Percentiles rank a stretch among this genome's conserved stretches.
These are phyloP conservation scores for Ateles fusciceps DNA, from an alignment of 2,797 vertebrate species.

Conservation along the genomic window DNA sequence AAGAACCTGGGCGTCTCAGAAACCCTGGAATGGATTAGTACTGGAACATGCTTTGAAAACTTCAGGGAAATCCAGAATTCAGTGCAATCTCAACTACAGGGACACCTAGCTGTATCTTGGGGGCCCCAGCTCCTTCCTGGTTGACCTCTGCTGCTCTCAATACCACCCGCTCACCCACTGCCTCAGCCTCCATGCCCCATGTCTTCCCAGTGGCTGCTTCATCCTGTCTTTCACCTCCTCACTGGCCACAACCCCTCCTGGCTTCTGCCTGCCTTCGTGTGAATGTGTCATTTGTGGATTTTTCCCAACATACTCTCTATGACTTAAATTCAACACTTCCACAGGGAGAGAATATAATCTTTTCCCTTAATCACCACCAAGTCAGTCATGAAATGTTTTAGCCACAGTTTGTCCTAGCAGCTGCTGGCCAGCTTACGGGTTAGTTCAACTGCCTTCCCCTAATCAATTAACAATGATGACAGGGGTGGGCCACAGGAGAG, in stretches of 20 bases:
- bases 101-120: background rate
- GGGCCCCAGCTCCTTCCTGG: too few species aligned
- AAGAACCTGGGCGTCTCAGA: background rate
- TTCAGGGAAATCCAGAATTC: background rate
- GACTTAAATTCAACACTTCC: conserved; percentile 1
- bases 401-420: background rate
- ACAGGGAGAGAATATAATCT: background rate
- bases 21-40: background rate
- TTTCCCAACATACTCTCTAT: background rate
- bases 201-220: background rate
- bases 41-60: background rate
- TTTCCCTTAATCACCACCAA: background rate
- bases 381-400: background rate
- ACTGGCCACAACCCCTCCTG: background rate
- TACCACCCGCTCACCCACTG: fast-evolving
- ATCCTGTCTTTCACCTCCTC: background rate
- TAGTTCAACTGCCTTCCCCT: background rate
- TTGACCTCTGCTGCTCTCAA: background rate
- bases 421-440: background rate
- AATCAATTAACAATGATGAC: background rate
- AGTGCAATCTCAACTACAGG: background rate
- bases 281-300: background rate
- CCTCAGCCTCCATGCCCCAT: fast-evolving
- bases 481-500: background rate
- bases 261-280: background rate